Evolutionary conservation across 1,140 invertebrate species (phyloP), one percentile per base, ranked within the genome.

Genomic region (Cephus cinctus): DNA sequence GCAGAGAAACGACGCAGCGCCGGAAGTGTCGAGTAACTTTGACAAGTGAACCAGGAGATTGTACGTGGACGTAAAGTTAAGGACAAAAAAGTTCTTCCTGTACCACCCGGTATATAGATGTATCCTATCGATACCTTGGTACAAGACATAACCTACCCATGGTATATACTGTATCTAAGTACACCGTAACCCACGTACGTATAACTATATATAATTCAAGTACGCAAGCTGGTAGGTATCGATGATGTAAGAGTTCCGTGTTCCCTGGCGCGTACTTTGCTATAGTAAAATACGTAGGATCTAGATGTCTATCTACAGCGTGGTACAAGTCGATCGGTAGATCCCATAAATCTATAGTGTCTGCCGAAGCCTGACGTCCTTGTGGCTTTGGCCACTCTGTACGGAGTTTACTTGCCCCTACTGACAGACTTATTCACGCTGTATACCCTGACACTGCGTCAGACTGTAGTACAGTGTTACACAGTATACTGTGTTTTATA

Each of bases 251-350:
- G 41, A 43, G 41, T 43, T 43, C 41, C 41, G 41, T 43, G 41
- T 43, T 42, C 40, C 31, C 22, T 2, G 22, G 19, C 23, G 18
- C 15, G 14, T 18, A 8, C n/a, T n/a, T n/a, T n/a, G n/a, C n/a
- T n/a, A n/a, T n/a, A n/a, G n/a, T n/a, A n/a, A n/a, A n/a, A 32
- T n/a, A 45, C 43, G 30, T 25, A 25, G 32, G 32, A 45, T 45
- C 43, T 36, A 45, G 32, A 45, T 45, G 19, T 2, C 32, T 45
- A 45, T 45, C 43, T 45, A 14, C 32, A 45, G 12, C 43, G 42
- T 16, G 41, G 41, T 43, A 44, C 42, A 43, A 34, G 27, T 44
- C 42, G 43, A 45, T 45, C 43, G 43, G 38, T 45, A 45, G 38
- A 23, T 45, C 43, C 43, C 43, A 45, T 45, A 45, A 45, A 45